Evolutionary conservation across 2,113 vertebrate genomes (phyloP), one percentile per base, ranked within the genome.

Genomic region (Bombycilla garrulus): DNA sequence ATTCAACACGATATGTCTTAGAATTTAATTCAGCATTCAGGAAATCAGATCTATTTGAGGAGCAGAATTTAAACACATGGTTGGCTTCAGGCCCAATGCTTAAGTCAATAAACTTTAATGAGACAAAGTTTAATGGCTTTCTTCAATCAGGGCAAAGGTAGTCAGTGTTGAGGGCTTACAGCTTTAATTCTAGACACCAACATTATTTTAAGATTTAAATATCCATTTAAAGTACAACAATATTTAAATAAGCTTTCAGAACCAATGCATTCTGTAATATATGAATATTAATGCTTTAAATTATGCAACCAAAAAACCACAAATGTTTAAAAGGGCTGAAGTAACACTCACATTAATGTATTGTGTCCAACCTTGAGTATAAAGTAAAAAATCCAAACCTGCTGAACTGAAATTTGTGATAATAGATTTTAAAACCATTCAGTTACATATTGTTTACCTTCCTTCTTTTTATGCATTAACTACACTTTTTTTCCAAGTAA

Each of bases 51-150:
- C 56, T 89, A 29, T 91, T 79, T 71, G 56, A 81, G 60, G 48
- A 90, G 42, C n/a, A 76, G 28, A 56, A 91, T 91, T 95, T 95
- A 87, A 92, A 72, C 60, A 89, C 20, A 33, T 67, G 50, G 81
- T 42, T 95, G 77, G 45, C 73, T 91, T 84, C 76, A 92, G 69
- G 84, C 40, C 72, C 50, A 38, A 38, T 76, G 40, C n/a, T 94
- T 94, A 84, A 87, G 61, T 90, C 89, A 95, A 91, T 95, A 81
- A 95, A 90, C 47, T 56, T 93, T 81, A 92, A 91, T 77, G 42
- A 91, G 36, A 54, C 50, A 85, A 79, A 47, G 23, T 78, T 87
- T 91, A 92, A 94, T 42, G 9, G 1, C 58, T 89, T 97, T 82
- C 78, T 74, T 96, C 50, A 85, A 54, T 85, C 50, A 85, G 20